Base-by-base conservation (phyloP, 2,113 vertebrate genomes). In the Leiothrix lutea region DNA sequence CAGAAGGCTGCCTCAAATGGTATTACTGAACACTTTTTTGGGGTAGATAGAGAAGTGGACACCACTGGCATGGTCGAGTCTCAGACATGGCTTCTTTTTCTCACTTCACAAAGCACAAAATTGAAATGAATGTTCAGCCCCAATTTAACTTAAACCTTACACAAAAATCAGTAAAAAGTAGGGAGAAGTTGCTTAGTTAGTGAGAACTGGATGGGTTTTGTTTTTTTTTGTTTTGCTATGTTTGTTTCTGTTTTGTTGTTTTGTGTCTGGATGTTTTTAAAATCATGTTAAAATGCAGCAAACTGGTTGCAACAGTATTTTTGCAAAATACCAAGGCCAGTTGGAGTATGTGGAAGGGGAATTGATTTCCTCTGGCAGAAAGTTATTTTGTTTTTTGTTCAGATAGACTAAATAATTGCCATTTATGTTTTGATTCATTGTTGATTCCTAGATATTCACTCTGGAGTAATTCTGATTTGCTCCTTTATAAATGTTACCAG, bases 251-350 rank as follows among this genome's bases (percentile, higher is more conserved):
- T 67, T 51, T 28, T n/a, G 12, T 35, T 79, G 40, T 22, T 38
- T 72, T 58, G 26, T 67, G 48, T 45, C 45, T 78, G 38, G 14
- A 6, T 5, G 7, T 18, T 53, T 35, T 54, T 64, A 9, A 1
- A 72, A 36, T 28, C 35, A 25, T 23, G 29, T 47, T 72, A 65
- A 58, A 50, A 69, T 22, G 17, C 38, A 70, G 28, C 29, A 78
- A 80, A 50, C 47, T 78, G 33, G 28, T 82, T 83, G 47, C 62
- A 66, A 42, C 47, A 73, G 26, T 77, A n/a, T 83, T 88, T 90
- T 58, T 83, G 50, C 70, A 48, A 97, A 96, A 96, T 94, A 86
- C 38, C 90, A 88, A 86, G 85, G 75, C 85, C 88, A 94, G 56
- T 74, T 86, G 80, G 82, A 51, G 54, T 88, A 71, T 71, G 71